These are phyloP conservation scores for Siniperca undulata DNA, from an alignment of 2,797 vertebrate genomes.

Conservation along the genomic window DNA sequence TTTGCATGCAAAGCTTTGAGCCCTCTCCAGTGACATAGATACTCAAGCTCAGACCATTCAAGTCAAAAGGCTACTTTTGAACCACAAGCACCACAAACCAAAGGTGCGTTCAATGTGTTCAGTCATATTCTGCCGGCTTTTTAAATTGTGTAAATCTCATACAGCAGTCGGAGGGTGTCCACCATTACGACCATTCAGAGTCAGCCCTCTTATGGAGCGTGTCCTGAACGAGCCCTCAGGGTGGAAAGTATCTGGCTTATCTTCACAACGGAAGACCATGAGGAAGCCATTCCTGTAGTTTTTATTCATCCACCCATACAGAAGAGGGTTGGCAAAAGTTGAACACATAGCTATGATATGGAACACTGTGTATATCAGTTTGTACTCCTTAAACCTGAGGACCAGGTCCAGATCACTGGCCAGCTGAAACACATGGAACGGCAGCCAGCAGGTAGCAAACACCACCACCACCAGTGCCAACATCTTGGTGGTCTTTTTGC, in stretches of 20 bases:
- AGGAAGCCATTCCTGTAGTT: conserved; percentile 96
- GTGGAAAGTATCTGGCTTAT: conserved; percentile 90
- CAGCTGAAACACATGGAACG: conserved; percentile 93
- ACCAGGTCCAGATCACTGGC: conserved; percentile 92
- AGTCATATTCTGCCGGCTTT: conserved; percentile 35
- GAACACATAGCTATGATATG: conserved; percentile 95
- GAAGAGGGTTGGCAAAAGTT: conserved; percentile 92
- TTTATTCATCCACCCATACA: conserved; percentile 97
- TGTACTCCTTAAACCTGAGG: conserved; percentile 91
- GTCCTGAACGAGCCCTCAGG: conserved; percentile 91
- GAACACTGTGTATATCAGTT: conserved; percentile 93
- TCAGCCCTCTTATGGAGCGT: conserved; percentile 85
- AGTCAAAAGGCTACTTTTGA: conserved; percentile 63
- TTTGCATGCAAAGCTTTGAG: conserved; percentile 74
- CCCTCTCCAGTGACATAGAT: conserved; percentile 45
- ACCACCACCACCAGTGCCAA: conserved; percentile 92
- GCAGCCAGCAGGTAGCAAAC: conserved; percentile 93
- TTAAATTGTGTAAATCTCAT: conserved; percentile 64
- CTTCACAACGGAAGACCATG: conserved; percentile 92
- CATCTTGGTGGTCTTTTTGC: conserved; percentile 95
- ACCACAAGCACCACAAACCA: conserved; percentile 42
- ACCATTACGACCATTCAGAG: conserved; percentile 85
- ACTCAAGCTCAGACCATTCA: conserved; percentile 52
- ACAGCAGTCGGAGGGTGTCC: conserved; percentile 89
- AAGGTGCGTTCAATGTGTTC: conserved; percentile 26